Evolutionary conservation across 2,113 vertebrate genomes (phyloP).

Genomic region (Stictonetta naevosa): DNA sequence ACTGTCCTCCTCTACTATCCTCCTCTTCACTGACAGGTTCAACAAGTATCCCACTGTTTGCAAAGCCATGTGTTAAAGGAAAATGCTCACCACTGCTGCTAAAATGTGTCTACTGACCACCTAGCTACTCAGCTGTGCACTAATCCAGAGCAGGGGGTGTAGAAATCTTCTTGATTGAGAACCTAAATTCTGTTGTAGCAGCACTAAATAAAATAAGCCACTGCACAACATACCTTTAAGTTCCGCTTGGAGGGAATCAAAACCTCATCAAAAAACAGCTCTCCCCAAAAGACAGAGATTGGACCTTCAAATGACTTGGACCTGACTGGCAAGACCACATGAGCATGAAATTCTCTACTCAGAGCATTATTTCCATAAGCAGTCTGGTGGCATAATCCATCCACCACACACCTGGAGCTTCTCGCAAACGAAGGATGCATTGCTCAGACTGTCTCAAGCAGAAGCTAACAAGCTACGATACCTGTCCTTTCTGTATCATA

Average conservation of each 20-base stretch:
- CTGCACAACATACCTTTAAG: rapidly evolving
- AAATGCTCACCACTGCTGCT: not conserved
- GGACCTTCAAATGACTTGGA: not conserved
- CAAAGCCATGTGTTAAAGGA: not conserved
- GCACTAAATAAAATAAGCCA: not conserved
- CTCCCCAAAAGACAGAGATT: not conserved
- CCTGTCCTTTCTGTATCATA: not conserved
- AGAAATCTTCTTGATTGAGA: not conserved
- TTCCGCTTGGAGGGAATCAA: not conserved
- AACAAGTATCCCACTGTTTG: not conserved
- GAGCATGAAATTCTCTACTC: not conserved
- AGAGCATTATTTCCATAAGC: not conserved
- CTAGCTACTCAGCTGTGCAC: rapidly evolving
- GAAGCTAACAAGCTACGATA: not conserved
- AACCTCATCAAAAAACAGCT: not conserved
- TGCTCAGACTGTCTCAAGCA: not conserved
- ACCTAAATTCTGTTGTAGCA: not conserved
- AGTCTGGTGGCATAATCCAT: no score
- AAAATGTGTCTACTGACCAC: not conserved
- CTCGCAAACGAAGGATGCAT: rapidly evolving
- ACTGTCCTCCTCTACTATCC: not conserved
- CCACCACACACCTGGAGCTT: not conserved
- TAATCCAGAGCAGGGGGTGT: not conserved
- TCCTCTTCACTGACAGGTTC: not conserved
- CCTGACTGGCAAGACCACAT: rapidly evolving